phyloP scores from a whole-genome alignment of 2,113 vertebrate genomes.

The Erinaceus europaeus region DNA sequence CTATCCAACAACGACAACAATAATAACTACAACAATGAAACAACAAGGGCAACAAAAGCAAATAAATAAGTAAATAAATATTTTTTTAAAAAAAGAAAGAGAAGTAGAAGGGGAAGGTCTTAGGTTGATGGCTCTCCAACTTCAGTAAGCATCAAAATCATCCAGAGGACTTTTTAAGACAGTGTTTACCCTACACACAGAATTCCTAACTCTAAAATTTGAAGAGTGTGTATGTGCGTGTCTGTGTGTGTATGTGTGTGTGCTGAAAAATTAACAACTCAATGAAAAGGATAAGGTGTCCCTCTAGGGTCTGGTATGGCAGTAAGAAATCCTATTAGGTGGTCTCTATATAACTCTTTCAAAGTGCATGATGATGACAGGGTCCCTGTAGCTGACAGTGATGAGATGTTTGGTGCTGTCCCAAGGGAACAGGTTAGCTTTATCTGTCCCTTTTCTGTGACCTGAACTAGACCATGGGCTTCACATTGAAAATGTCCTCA shows the following conservation, averaged over 20 bases:
- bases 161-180: background rate
- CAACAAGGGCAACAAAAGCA: no score
- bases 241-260: no score
- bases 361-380: background rate
- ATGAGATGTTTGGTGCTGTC: background rate
- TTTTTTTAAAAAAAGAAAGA: no score
- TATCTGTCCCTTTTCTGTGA: background rate
- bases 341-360: background rate
- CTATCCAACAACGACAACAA: no score
- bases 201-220: background rate
- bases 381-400: background rate
- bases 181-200: background rate
- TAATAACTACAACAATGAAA: no score
- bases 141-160: background rate
- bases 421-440: background rate
- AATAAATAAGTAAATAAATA: no score
- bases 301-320: background rate
- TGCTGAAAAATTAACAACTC: no score
- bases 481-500: background rate
- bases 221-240: no score
- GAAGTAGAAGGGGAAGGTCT: no score
- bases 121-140: background rate
- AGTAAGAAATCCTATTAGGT: background rate
- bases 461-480: background rate
- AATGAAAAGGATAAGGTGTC: no score